Conservation (phyloP, 2,797 vertebrate species). For the Arrhamphus sclerolepis region DNA sequence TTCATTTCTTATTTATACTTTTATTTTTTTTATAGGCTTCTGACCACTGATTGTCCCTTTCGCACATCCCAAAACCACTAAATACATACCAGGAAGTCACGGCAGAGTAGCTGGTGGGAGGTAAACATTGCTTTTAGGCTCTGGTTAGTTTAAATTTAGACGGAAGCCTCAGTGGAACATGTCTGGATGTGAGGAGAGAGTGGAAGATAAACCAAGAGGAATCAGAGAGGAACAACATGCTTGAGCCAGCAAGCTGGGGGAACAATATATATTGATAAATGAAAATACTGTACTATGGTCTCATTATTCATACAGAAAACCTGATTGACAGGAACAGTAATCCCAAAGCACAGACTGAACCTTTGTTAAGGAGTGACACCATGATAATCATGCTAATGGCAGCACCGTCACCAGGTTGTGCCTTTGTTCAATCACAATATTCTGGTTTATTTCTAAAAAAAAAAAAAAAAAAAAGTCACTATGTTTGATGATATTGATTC, state of each 20-base stretch:
- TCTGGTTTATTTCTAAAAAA: too few species aligned
- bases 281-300: too few species aligned
- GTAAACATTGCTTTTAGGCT: constrained; percentile 36
- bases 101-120: constrained; percentile 29
- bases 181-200: constrained; percentile 19
- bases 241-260: constrained; percentile 11
- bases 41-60: constrained; percentile 44
- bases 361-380: constrained; percentile 1
- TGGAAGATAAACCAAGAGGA: constrained; percentile 18
- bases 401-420: too few species aligned
- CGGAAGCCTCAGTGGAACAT: constrained; percentile 45
- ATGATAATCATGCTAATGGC: too few species aligned
- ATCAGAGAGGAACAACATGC: constrained; percentile 6
- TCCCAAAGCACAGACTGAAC: constrained; percentile 4
- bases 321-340: not conserved
- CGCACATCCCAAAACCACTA: constrained; percentile 63
- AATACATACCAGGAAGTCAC: constrained; percentile 50
- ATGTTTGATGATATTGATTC: not conserved
- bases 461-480: too few species aligned
- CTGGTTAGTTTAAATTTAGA: constrained; percentile 65
- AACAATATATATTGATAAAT: constrained; percentile 3
- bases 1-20: constrained; percentile 12
- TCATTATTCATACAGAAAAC: not conserved
- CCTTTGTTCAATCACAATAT: too few species aligned
- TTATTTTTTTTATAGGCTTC: constrained; percentile 22